Base-by-base conservation (phyloP, 2,113 vertebrate genomes). In the Kryptolebias marmoratus region DNA sequence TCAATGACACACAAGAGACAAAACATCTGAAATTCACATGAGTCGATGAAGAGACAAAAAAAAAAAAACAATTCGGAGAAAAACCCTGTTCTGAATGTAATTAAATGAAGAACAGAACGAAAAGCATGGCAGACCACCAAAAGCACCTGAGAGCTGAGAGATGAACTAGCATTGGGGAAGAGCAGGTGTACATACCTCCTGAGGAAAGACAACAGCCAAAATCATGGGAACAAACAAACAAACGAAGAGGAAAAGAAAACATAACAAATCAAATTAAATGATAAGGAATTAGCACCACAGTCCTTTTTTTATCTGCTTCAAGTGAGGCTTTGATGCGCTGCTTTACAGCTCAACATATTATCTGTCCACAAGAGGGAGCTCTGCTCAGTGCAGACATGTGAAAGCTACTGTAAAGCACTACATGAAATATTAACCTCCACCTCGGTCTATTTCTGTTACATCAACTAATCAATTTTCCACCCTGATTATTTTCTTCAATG, bases 181-280 rank as follows among this genome's bases (percentile, higher is more conserved):
- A 93, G 70, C 89, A 95, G 95, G 93, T 89, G 92, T 97, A 99
- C 97, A 92, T 98, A 98, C 97, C 97, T 99, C 97, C 97, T 99
- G 96, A 94, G 95, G 96, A 97, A 96, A 96, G 95, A 96, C 94
- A 95, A 96, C 95, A 97, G 96, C 96, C 96, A 95, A 96, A 96
- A 96, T 96, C 96, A 97, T 96, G 97, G 96, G 91, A 93, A 94
- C 94, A 94, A 92, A 94, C 93, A 81, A 91, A 94, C 93, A 92
- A 95, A 96, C 91, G 94, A 96, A 94, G 95, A 95, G 95, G 91
- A 95, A 96, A 96, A 96, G 90, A 94, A 96, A 96, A 93, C 36
- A 95, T 95, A 95, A 95, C 83, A 94, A 96, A 96, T 92, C 92
- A 96, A 97, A 97, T 96, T 93, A 96, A 96, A 96, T 95, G 91